Percentiles rank a stretch among this genome's conserved stretches.
These are phyloP conservation scores for Corythaeola cristata DNA, from an alignment of 2,113 vertebrate species.

Conservation along the genomic window DNA sequence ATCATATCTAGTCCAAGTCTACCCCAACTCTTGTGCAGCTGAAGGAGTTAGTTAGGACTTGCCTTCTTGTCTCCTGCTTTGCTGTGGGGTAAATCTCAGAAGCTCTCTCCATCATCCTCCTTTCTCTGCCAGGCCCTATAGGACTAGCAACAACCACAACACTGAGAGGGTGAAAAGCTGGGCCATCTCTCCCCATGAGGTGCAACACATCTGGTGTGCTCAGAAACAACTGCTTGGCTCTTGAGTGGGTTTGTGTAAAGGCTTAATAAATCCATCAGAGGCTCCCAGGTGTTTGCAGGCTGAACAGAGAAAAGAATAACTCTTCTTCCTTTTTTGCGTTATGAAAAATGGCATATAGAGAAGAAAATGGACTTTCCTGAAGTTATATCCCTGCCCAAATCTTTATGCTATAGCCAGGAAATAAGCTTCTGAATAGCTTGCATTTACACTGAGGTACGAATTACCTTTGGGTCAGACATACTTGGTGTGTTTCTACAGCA, in stretches of 20 bases:
- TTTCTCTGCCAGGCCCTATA: background rate
- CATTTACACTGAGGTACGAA: background rate
- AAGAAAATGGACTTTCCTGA: background rate
- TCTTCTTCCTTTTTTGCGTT: background rate
- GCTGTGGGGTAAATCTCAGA: background rate
- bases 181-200: background rate
- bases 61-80: background rate
- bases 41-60: background rate
- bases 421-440: background rate
- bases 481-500: background rate
- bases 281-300: background rate
- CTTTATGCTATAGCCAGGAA: background rate
- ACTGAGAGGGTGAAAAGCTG: background rate
- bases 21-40: background rate
- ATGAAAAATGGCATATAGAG: background rate
- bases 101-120: background rate
- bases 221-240: background rate
- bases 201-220: background rate
- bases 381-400: background rate
- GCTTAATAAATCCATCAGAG: background rate
- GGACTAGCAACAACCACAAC: background rate
- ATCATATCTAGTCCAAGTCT: background rate
- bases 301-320: background rate
- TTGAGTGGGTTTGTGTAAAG: background rate
- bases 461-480: background rate